These are phyloP conservation scores for Nomada ferruginata DNA, from an alignment of 2,888 invertebrate species.

Conservation along the genomic window DNA sequence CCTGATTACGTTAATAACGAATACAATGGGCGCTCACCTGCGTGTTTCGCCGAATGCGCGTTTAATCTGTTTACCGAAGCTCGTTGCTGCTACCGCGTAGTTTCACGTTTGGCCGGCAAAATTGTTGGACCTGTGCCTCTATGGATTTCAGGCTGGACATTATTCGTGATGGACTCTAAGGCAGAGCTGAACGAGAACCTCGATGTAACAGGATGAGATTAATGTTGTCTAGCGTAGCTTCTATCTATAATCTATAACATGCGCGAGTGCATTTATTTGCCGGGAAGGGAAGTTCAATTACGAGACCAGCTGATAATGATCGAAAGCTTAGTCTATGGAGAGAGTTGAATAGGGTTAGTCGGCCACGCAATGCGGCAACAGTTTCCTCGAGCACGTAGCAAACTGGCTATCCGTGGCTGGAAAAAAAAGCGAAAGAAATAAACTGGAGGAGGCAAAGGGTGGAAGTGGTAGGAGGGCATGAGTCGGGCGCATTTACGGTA, in stretches of 20 bases:
- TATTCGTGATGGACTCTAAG: too few relatives aligned
- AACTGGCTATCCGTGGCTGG: not conserved
- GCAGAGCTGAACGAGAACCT: not conserved
- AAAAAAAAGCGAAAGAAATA: slow-evolving; percentile 28
- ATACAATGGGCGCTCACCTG: slow-evolving; percentile 67
- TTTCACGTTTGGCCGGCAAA: slow-evolving; percentile 24
- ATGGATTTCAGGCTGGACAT: not conserved
- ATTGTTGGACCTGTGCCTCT: not conserved
- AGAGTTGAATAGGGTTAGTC: not conserved
- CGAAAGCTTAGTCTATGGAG: too few relatives aligned
- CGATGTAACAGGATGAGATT: too few relatives aligned
- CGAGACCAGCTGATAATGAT: not conserved
- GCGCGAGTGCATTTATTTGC: too few relatives aligned
- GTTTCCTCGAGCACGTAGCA: slow-evolving; percentile 31
- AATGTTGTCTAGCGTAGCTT: too few relatives aligned
- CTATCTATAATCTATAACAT: too few relatives aligned
- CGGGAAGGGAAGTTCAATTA: not conserved
- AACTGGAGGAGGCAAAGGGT: slow-evolving; percentile 2
- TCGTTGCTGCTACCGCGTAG: slow-evolving; percentile 35
- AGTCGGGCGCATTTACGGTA: slow-evolving; percentile 35
- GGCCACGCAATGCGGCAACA: slow-evolving; percentile 27
- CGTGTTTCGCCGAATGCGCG: slow-evolving; percentile 60
- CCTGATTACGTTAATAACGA: slow-evolving; percentile 70
- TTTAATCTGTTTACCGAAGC: slow-evolving; percentile 65
- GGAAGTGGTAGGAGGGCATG: not conserved